Evolutionary conservation across 2,888 invertebrate species (phyloP), one percentile per base, ranked within the genome.

Genomic region (Phyllotreta striolata): DNA sequence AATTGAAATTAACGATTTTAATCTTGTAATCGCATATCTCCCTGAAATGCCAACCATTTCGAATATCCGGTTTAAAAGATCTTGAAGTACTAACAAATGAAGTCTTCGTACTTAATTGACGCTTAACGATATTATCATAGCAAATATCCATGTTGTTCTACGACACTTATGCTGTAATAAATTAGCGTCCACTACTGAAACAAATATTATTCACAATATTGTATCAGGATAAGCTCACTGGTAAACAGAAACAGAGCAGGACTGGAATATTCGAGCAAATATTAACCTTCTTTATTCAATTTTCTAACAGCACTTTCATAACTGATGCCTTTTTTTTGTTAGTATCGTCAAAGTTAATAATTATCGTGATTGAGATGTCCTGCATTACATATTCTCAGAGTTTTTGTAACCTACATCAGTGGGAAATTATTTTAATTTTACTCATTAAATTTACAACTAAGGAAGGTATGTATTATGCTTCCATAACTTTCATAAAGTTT

Each of bases 161-260:
- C 43, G 46, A 59, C 59, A 59, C 51, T 59, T 59, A 59, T 59
- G 41, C 49, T 35, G 51, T 59, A 59, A 59, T 59, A 59, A 59
- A 59, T 59, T 59, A 59, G 13, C 49, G 37, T 49, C 34, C 34
- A 40, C 41, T 43, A 41, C 13, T 59, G 14, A 37, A 59, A 49
- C 41, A 51, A 51, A 41, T 49, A 51, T 51, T 49, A 51, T 59
- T 59, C 51, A 51, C 51, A 34, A 35, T 34, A 51, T 35, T 51
- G 51, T 47, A 24, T 52, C 52, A 38, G 12, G 43, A 51, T 9
- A 40, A 41, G 40, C 41, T 59, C 10, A 12, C n/a, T 38, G 38
- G 35, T 12, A 39, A 8, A 10, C 59, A 59, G 59, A 39, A 8
- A 10, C 59, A 59, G 59, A 24, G 40, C 3, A 7, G 57, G 57